Base-by-base conservation (phyloP, 2,113 vertebrate species). In the Megaceryle maxima region DNA sequence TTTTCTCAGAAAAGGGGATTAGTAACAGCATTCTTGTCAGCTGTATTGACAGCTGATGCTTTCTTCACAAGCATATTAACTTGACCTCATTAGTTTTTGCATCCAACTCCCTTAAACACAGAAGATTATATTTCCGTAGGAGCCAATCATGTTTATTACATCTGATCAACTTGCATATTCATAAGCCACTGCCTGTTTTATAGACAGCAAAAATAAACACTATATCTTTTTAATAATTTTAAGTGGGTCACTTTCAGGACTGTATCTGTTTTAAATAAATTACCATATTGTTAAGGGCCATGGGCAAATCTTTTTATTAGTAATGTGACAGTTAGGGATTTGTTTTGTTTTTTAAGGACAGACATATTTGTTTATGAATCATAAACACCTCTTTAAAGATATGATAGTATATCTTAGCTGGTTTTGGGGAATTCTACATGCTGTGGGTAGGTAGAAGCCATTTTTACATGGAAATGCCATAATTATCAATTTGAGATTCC, bases 131-230 rank as follows among this genome's bases (percentile, higher is more conserved):
- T 96, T 98, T 96, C 96, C 70, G 97, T 86, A 95, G 97, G 97
- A 98, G 94, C 96, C 98, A 98, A 98, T 98, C 98, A 97, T 81
- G 96, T 98, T 98, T 98, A 98, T 98, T 98, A 98, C 97, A 97
- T 97, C 96, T 97, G 97, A 98, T 96, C 96, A 90, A 94, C 98
- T 97, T 98, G 97, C 97, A 98, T 98, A 98, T 98, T 98, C 98
- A 98, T 98, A 98, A 98, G 96, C 83, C 94, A 88, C 78, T 96
- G 97, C 97, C 95, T 97, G 94, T 96, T 98, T 98, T 97, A 98
- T 98, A 97, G 97, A 97, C 97, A 98, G 97, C 96, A 97, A 97
- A 98, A 98, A 97, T 97, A 98, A 98, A 97, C 96, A 97, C 88
- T 56, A 9, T 97, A 93, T 97, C 94, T 97, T 97, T 98, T 98